Evolutionary conservation across 2,797 vertebrate genomes (phyloP).

Genomic region (Threskiornis aethiopicus): DNA sequence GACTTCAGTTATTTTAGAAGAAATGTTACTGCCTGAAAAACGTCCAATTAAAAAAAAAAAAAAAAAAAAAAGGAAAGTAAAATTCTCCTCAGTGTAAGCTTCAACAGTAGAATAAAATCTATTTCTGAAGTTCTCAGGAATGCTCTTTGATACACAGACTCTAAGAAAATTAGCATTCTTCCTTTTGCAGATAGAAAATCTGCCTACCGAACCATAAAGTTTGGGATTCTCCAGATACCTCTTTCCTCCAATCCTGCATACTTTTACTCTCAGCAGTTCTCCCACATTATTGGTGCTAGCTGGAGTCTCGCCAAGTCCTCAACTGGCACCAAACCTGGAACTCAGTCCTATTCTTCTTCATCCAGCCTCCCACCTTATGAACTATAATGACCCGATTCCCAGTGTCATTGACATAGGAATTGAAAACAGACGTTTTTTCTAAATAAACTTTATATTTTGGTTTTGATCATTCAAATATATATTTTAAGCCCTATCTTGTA

Average conservation of each 20-base stretch:
- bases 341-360: neutral
- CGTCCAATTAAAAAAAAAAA: too few relatives aligned
- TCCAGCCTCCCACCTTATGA: neutral
- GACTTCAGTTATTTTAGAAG: neutral
- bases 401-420: neutral
- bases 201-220: neutral
- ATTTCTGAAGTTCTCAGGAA: neutral
- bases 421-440: neutral
- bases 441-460: neutral
- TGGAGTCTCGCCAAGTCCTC: neutral
- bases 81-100: neutral
- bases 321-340: neutral
- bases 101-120: neutral
- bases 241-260: neutral
- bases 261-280: neutral
- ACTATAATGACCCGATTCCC: neutral
- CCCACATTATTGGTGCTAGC: neutral
- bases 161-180: neutral
- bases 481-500: neutral
- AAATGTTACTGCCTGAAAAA: neutral
- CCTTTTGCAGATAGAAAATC: neutral
- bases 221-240: neutral
- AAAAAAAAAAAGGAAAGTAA: neutral
- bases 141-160: neutral
- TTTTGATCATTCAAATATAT: neutral